Evolutionary conservation across 2,113 vertebrate genomes (phyloP), one percentile per base, ranked within the genome.

Genomic region (Notothenia coriiceps): DNA sequence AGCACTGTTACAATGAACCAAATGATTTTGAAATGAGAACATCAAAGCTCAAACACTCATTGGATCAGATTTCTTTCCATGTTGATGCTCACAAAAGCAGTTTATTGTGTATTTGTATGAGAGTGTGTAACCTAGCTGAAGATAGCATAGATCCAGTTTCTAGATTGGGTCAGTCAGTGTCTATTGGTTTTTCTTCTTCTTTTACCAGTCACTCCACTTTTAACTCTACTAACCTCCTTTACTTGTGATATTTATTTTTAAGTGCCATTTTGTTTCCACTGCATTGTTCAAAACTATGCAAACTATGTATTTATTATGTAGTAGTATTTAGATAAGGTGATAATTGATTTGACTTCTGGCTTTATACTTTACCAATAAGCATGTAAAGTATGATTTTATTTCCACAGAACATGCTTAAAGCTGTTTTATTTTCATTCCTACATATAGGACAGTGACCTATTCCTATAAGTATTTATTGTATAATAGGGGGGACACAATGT

Each of bases 211-310:
- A 57, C 74, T 85, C 79, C 73, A 73, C 18, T 69, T 86, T 89
- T 86, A 69, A 74, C 46, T 57, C 51, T 10, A 20, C 43, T 61
- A 25, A 4, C 12, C 55, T 75, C 40, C 22, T 33, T 85, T 79
- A 44, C 15, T 79, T 81, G 51, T 20, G 62, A 22, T 86, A 87
- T 92, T 89, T 86, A 87, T 93, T 91, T 40, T 88, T 62, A 94
- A 89, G 95, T 94, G 94, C 90, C 92, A 95, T 91, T 84, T 77
- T 72, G 80, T 78, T 93, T 94, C 85, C 90, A 91, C 88, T 95
- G 95, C 92, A 89, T 95, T 93, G 95, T 95, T 94, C 92, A 94
- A 94, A 95, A 96, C 96, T 98, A 97, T 97, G 97, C 97, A 97
- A 97, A 94, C 93, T 90, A 90, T 95, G 89, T 97, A 97, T 96